A percentile compares a stretch with the other conserved stretches of the same genome.
Conservation (phyloP, 2,888 invertebrate genomes). For the Himalopsyche kuldschensis region DNA sequence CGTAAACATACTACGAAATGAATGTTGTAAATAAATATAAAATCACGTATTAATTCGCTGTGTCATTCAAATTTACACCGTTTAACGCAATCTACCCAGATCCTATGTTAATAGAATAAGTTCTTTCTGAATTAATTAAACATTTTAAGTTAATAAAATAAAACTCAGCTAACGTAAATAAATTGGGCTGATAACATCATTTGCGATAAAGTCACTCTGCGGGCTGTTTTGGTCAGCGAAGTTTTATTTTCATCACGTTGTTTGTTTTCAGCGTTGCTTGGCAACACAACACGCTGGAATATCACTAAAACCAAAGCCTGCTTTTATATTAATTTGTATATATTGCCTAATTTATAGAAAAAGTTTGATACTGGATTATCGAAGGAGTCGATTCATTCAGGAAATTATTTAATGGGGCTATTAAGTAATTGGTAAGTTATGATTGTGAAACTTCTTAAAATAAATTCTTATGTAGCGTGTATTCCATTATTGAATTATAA, state of each 20-base stretch:
- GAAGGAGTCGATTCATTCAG: too few relatives aligned
- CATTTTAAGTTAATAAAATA: not conserved
- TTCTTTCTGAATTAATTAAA: not conserved
- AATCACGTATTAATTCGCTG: not conserved
- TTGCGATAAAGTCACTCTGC: not conserved
- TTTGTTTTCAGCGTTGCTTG: not conserved
- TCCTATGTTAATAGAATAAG: not conserved
- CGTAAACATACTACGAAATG: too few relatives aligned
- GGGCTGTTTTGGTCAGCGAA: not conserved
- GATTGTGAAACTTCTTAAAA: too few relatives aligned
- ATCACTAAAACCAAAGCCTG: not conserved
- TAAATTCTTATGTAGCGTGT: too few relatives aligned
- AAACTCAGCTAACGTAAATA: not conserved
- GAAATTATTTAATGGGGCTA: too few relatives aligned
- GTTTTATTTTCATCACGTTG: not conserved
- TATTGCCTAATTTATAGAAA: too few relatives aligned
- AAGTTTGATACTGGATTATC: too few relatives aligned
- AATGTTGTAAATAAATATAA: not conserved
- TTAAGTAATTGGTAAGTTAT: too few relatives aligned
- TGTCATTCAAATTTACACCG: not conserved
- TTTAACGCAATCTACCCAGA: not conserved
- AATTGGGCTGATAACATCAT: not conserved
- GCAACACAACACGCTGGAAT: not conserved
- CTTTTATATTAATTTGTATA: too few relatives aligned
- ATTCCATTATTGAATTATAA: too few relatives aligned